Percentiles rank a stretch among this genome's conserved stretches.
Conservation (phyloP, 2,797 vertebrate species). For the Urophycis tenuis region DNA sequence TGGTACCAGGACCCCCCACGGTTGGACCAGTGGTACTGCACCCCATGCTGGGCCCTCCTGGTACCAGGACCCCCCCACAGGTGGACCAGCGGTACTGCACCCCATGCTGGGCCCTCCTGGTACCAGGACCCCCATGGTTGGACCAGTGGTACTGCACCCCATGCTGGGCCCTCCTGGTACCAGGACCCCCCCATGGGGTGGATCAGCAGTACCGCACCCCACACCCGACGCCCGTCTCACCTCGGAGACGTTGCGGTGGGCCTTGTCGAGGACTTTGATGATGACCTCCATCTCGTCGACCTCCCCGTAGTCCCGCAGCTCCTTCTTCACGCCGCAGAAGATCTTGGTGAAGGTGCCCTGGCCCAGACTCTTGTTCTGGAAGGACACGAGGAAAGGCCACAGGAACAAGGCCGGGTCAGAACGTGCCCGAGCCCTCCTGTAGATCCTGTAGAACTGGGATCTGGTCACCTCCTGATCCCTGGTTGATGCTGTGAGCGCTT, state of each 20-base stretch:
- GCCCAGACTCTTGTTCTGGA: conserved; percentile 85
- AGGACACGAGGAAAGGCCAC: conserved; percentile 8
- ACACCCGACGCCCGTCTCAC: conserved; percentile 46
- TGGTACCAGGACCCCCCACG: not conserved
- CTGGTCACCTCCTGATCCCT: too few species aligned
- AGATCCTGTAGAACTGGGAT: too few species aligned
- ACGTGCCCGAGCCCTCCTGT: not conserved
- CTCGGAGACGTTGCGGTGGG: conserved; percentile 91
- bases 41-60: too few species aligned
- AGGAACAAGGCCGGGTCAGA: not conserved
- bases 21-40: not conserved
- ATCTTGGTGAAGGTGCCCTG: conserved; percentile 97
- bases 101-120: too few species aligned
- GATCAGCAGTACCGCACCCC: too few species aligned
- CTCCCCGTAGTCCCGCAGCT: conserved; percentile 88
- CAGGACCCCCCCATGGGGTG: too few species aligned
- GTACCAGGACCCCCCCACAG: too few species aligned
- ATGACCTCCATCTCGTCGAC: conserved; percentile 88
- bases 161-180: too few species aligned
- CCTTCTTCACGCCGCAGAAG: conserved; percentile 83
- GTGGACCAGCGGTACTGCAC: too few species aligned
- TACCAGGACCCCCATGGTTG: too few species aligned
- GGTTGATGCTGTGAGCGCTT: too few species aligned
- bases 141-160: too few species aligned
- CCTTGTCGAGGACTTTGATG: conserved; percentile 90